A percentile compares a stretch with the other conserved stretches of the same genome.
phyloP scores from a whole-genome alignment of 2,113 vertebrate species.

The Buteo buteo region DNA sequence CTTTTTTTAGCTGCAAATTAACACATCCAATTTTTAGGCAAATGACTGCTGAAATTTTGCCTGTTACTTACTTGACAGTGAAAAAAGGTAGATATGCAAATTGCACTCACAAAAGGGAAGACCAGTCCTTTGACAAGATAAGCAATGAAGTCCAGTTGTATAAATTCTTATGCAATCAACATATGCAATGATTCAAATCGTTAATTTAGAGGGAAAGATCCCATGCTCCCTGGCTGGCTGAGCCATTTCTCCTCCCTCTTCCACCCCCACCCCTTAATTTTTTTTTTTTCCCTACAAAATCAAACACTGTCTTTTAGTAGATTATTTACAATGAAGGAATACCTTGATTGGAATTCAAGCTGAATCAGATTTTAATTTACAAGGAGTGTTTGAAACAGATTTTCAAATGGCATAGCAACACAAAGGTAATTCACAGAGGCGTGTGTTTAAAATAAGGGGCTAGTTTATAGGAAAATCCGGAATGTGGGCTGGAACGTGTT shows the following conservation, averaged over 20 bases:
- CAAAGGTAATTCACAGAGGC: conserved; percentile 53
- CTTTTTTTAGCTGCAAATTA: conserved; percentile 21
- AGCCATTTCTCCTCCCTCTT: neutral
- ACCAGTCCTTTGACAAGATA: neutral
- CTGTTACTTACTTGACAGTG: neutral
- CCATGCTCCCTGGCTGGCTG: neutral
- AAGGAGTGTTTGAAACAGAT: conserved; percentile 20
- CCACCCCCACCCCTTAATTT: too few species aligned
- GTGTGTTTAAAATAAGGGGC: conserved; percentile 58
- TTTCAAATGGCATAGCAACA: conserved; percentile 52
- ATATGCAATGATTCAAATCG: neutral
- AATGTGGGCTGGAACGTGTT: conserved; percentile 59
- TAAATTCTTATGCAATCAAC: neutral
- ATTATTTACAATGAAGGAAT: conserved; percentile 31
- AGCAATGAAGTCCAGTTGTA: neutral
- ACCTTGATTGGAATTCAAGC: neutral
- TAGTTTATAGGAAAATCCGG: conserved; percentile 63
- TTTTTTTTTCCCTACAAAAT: neutral
- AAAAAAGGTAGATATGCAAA: neutral
- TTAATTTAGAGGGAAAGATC: neutral
- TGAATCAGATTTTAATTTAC: conserved; percentile 38
- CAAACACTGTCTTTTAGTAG: neutral
- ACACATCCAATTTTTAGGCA: neutral
- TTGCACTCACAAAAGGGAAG: neutral
- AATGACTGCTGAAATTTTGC: neutral